Base-by-base conservation (phyloP, 92 coral and sea anemone species). In the Hydrozoanthus gracilis region DNA sequence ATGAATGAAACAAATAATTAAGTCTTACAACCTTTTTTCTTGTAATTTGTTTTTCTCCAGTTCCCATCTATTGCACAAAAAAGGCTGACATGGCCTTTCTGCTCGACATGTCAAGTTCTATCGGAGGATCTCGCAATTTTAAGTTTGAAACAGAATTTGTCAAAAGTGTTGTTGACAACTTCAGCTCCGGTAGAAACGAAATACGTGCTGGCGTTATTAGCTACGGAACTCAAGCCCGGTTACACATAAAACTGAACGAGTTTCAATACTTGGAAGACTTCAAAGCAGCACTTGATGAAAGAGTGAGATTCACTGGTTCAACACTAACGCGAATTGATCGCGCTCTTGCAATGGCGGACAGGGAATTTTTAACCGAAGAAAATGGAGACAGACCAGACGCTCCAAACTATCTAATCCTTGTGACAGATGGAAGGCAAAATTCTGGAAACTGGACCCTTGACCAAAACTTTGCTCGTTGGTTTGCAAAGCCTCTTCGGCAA, bases 361-460 rank as follows among this genome's bases (percentile, higher is more conserved):
- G 0, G n/a, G 64, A 77, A 39, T 14, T 77, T 6, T 77, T 77
- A 15, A 77, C 82, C 5, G 51, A 39, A 77, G 82, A 17, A 15
- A 77, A 77, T 5, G 82, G 82, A 27, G 82, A 77, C 46, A 49
- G 51, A 10, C 20, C 69, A 1, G 69, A 20, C 44, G 12, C 4
- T 6, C 82, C 82, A 6, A 77, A 77, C 44, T 77, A 77, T 56
- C 14, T 77, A 68, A 45, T 77, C 6, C 68, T 77, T 3, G 67
- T 77, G 11, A 77, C 82, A 27, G 82, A 77, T 11, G 82, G 82
- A 3, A 11, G 10, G 12, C 82, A 77, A 51, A 77, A 77, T 55
- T 44, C 82, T 6, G 50, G 51, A 35, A n/a, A 54, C 17, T 73
- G 78, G 78, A 2, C 4, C 2, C 2, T 73, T 14, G 78, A 73